These are phyloP conservation scores for Sycophila sp. DNA, from an alignment of 1,140 invertebrate species.

Conservation along the genomic window DNA sequence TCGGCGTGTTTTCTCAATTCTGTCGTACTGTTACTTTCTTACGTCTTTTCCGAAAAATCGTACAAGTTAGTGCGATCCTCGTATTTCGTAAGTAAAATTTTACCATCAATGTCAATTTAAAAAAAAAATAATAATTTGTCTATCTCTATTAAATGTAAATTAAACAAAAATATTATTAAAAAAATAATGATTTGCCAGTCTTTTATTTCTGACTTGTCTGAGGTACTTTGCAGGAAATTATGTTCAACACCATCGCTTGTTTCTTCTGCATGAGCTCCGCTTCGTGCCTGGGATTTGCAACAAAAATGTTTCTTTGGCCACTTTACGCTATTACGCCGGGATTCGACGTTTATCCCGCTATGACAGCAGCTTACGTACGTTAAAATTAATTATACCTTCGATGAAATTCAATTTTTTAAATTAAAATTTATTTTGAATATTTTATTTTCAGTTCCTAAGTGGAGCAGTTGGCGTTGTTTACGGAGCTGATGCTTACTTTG, in stretches of 20 bases:
- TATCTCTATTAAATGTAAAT: no score
- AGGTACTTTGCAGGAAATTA: constrained; percentile 79
- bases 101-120: background rate
- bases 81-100: constrained; percentile 75
- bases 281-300: constrained; percentile 78
- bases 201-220: no score
- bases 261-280: constrained; percentile 80
- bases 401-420: background rate
- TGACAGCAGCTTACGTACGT: constrained; percentile 86
- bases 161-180: no score
- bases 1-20: constrained; percentile 81
- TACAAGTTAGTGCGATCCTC: constrained; percentile 78
- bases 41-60: constrained; percentile 79
- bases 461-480: constrained; percentile 8
- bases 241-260: constrained; percentile 79
- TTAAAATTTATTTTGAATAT: background rate
- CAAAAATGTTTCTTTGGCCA: constrained; percentile 78
- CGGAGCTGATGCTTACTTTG: constrained; percentile 14
- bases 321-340: constrained; percentile 70
- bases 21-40: constrained; percentile 76
- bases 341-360: constrained; percentile 80
- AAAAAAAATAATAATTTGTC: no score
- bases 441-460: constrained; percentile 20
- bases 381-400: background rate
- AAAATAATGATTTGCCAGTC: no score